A percentile compares a stretch with the other conserved stretches of the same genome.
phyloP scores from a whole-genome alignment of 2,113 vertebrate species.

The Phodopus roborovskii region DNA sequence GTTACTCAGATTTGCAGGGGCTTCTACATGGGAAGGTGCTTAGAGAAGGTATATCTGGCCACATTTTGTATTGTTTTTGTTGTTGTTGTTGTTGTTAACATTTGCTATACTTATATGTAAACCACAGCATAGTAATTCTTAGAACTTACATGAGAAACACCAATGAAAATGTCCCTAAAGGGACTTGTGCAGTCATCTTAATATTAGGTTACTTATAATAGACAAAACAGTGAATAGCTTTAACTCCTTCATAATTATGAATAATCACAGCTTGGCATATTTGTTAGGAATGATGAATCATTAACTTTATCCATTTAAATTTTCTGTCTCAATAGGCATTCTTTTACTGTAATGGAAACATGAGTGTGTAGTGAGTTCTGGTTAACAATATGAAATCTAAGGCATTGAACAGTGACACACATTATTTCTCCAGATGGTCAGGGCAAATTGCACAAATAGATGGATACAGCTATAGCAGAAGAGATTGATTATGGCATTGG shows the following conservation, averaged over 20 bases:
- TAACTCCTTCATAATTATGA: neutral
- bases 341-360: neutral
- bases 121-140: neutral
- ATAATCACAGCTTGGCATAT: neutral
- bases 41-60: neutral
- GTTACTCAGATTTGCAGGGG: neutral
- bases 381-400: neutral
- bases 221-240: neutral
- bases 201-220: neutral
- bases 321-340: neutral
- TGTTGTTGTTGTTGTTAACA: too few relatives aligned
- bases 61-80: neutral
- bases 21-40: neutral
- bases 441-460: neutral
- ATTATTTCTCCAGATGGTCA: neutral
- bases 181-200: neutral
- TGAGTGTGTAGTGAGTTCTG: neutral
- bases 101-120: neutral
- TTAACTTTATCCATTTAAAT: neutral
- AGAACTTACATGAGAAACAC: neutral
- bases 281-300: slow-evolving; percentile 50
- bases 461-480: neutral
- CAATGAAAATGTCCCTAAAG: neutral
- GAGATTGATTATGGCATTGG: neutral
- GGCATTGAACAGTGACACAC: neutral